Conservation (phyloP, 1,140 invertebrate genomes). For the Pseudomyrmex dendroicus region DNA sequence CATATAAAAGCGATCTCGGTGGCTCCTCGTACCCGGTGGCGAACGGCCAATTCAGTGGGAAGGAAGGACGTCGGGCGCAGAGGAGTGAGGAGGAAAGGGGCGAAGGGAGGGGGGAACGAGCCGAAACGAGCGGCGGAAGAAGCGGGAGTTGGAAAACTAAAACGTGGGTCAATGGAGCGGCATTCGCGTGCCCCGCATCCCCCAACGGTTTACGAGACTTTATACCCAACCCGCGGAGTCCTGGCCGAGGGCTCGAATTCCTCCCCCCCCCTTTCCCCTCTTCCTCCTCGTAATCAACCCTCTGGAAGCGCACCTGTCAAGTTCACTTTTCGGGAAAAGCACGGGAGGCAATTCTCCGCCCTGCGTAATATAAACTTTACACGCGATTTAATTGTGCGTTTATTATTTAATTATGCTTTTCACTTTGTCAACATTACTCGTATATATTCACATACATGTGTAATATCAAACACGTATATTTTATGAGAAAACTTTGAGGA, state of each 20-base stretch:
- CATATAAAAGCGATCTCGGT: constrained; percentile 62
- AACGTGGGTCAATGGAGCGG: constrained; percentile 78
- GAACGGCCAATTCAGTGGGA: constrained; percentile 67
- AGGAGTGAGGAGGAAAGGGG: constrained; percentile 12
- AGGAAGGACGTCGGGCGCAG: not conserved
- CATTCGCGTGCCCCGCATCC: constrained; percentile 79
- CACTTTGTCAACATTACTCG: not conserved
- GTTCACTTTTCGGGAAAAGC: not conserved
- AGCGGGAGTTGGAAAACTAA: constrained; percentile 65
- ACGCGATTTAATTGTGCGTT: not conserved
- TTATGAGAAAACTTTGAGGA: no score
- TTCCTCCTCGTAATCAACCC: constrained; percentile 1
- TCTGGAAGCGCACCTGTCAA: not conserved
- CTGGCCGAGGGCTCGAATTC: not conserved
- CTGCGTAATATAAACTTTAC: not conserved
- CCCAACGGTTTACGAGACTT: constrained; percentile 61
- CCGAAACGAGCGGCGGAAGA: constrained; percentile 51
- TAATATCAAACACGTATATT: not conserved
- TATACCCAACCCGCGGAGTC: not conserved
- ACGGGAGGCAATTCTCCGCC: not conserved
- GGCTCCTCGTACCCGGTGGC: constrained; percentile 73
- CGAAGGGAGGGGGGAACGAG: not conserved
- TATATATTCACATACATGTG: not conserved
- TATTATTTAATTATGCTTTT: not conserved
- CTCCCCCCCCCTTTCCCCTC: no score